Conservation (phyloP, 2,797 vertebrate genomes). For the Neomorphus geoffroyi region DNA sequence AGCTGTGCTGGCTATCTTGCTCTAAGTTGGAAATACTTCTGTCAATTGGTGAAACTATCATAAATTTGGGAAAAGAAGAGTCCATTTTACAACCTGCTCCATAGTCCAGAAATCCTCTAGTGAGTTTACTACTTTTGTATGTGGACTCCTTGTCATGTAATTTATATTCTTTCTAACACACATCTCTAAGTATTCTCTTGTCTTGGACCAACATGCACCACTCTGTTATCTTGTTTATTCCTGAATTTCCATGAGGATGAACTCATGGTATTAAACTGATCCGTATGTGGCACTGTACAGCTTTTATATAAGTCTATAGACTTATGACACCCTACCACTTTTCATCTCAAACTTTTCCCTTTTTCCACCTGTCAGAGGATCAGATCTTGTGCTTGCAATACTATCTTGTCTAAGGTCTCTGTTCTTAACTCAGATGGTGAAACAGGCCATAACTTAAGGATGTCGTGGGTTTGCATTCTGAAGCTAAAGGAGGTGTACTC, state of each 20-base stretch:
- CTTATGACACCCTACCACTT: neutral
- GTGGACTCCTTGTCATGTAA: neutral
- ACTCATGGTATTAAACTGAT: neutral
- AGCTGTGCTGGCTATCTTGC: conserved; percentile 41
- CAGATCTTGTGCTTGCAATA: neutral
- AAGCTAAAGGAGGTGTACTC: neutral
- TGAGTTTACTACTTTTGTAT: neutral
- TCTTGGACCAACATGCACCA: neutral
- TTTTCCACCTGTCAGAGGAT: neutral
- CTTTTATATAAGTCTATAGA: neutral
- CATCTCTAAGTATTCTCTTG: neutral
- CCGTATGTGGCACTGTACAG: neutral
- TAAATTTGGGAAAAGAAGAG: neutral
- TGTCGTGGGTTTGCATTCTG: neutral
- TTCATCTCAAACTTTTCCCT: neutral
- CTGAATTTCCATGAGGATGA: neutral
- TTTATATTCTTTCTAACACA: neutral
- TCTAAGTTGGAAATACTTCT: conserved; percentile 25
- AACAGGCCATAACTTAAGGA: neutral
- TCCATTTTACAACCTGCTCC: conserved; percentile 1
- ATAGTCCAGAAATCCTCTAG: neutral
- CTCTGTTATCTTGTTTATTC: neutral
- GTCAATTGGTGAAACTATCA: neutral
- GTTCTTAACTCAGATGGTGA: neutral
- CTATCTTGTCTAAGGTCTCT: neutral